These are phyloP conservation scores for Caprella mutica DNA, from an alignment of 2,888 invertebrate genomes.

Conservation along the genomic window DNA sequence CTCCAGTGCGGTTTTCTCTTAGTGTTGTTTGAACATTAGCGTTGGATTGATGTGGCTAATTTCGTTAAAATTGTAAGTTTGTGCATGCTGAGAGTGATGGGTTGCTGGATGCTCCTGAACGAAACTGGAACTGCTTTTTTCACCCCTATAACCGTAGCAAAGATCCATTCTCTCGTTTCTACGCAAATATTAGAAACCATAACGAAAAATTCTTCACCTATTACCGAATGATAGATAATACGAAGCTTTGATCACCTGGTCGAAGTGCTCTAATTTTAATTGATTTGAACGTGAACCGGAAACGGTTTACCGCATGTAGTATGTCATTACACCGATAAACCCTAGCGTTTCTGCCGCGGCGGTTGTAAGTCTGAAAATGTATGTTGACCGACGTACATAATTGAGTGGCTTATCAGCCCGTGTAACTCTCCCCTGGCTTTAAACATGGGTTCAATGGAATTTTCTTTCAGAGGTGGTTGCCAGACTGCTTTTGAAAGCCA, in stretches of 20 bases:
- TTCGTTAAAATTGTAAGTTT: conserved; percentile 10
- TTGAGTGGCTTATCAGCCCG: too few relatives aligned
- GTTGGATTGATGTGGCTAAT: neutral
- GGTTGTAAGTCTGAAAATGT: too few relatives aligned
- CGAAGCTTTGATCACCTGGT: conserved; percentile 11
- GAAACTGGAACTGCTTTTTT: neutral
- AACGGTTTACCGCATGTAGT: neutral
- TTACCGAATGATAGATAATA: conserved; percentile 10
- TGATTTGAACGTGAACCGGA: neutral
- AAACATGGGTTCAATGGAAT: too few relatives aligned
- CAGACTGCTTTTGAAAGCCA: too few relatives aligned
- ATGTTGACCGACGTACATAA: too few relatives aligned
- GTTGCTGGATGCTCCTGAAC: conserved; percentile 10
- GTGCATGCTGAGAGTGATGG: conserved; percentile 11
- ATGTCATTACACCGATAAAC: neutral
- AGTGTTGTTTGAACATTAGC: too few relatives aligned
- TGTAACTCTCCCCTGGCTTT: too few relatives aligned
- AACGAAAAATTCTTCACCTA: conserved; percentile 13
- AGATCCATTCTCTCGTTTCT: conserved; percentile 9
- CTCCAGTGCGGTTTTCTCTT: too few relatives aligned
- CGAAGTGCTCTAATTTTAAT: neutral
- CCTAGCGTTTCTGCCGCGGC: too few relatives aligned
- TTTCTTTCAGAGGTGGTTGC: too few relatives aligned
- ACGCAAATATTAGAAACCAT: conserved; percentile 13
- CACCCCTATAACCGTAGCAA: conserved; percentile 11